These are phyloP conservation scores for Pangasius mekongensis DNA, from an alignment of 2,797 vertebrate genomes.

Conservation along the genomic window DNA sequence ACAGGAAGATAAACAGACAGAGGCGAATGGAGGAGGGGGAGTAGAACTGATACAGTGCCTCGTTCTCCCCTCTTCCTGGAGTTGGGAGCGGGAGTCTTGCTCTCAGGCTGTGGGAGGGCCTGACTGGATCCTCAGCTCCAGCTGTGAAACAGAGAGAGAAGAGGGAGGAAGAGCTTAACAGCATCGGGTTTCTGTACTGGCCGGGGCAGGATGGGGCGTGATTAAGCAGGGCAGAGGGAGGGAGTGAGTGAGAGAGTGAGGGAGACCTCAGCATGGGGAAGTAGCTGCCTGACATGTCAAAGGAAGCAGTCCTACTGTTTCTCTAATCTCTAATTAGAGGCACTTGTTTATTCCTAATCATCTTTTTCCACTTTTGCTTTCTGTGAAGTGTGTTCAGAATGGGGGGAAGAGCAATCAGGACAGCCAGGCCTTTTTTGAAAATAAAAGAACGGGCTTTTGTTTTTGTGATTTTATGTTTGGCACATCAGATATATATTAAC, in stretches of 20 bases:
- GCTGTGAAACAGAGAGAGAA: conserved; percentile 41
- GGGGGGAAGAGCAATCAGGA: neutral
- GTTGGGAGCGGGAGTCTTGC: conserved; percentile 54
- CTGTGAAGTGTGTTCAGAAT: neutral
- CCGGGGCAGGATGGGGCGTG: conserved; percentile 32
- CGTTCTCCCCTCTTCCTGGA: conserved; percentile 40
- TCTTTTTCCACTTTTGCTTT: conserved; percentile 38
- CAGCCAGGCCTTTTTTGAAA: neutral
- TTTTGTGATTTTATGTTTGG: neutral
- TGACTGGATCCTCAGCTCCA: conserved; percentile 59
- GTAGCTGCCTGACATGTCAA: conserved; percentile 26
- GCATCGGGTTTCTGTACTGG: conserved; percentile 52
- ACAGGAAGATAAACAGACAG: conserved; percentile 25
- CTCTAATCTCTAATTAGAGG: conserved; percentile 45
- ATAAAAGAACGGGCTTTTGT: neutral
- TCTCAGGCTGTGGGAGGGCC: conserved; percentile 62
- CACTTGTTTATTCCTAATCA: neutral
- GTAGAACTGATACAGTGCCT: conserved; percentile 49
- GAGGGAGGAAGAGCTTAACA: conserved; percentile 20
- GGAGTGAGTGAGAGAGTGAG: neutral
- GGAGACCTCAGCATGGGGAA: neutral
- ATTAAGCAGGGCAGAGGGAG: conserved; percentile 29
- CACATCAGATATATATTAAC: neutral
- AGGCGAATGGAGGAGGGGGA: conserved; percentile 6
- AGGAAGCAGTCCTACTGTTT: conserved; percentile 13